These are phyloP conservation scores for Drosophila nr. fundita DNA, from an alignment of 2,888 invertebrate genomes.

Conservation along the genomic window DNA sequence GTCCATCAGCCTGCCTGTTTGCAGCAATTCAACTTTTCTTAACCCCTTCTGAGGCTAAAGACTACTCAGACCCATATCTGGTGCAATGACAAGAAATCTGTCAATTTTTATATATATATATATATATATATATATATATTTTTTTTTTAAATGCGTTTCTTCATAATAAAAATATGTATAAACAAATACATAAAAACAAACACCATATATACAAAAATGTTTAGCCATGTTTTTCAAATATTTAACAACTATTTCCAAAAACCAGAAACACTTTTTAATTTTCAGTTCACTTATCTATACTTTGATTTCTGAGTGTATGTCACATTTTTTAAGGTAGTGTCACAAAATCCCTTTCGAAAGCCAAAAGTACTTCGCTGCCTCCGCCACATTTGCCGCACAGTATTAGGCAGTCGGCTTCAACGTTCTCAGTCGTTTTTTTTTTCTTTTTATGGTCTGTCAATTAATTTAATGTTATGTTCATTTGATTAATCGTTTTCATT, in stretches of 20 bases:
- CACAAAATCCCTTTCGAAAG: background rate
- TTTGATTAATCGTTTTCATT: slow-evolving; percentile 38
- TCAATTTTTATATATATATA: background rate
- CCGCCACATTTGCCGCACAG: background rate
- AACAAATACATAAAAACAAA: background rate
- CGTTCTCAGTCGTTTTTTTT: background rate
- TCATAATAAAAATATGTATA: background rate
- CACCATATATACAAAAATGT: background rate
- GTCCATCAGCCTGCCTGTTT: background rate
- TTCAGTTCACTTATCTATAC: background rate
- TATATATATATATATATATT: background rate
- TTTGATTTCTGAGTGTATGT: background rate
- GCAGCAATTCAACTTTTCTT: background rate
- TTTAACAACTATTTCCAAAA: background rate
- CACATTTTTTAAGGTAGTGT: background rate
- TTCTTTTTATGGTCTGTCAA: slow-evolving; percentile 25
- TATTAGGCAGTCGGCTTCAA: background rate
- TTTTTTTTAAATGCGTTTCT: background rate
- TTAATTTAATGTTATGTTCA: slow-evolving; percentile 40
- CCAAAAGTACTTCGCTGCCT: background rate
- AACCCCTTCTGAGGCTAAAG: background rate
- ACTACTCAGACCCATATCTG: no score
- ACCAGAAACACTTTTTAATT: no score
- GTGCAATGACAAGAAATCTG: background rate
- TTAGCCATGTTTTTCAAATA: background rate